phyloP scores from a whole-genome alignment of 2,113 vertebrate genomes.

The Brevimyrus niger region DNA sequence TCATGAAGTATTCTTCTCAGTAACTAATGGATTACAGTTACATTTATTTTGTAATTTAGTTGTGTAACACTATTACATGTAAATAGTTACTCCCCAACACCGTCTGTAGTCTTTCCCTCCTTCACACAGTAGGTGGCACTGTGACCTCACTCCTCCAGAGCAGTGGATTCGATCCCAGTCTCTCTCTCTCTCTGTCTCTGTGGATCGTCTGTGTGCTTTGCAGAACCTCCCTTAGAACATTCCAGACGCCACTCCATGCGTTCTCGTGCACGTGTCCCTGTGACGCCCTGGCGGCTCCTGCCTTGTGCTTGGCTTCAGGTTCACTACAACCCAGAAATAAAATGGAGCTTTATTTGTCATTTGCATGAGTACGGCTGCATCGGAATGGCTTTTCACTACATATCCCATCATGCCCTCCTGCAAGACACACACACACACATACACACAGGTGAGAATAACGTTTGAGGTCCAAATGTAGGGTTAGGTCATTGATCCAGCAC shows the following conservation, averaged over 20 bases:
- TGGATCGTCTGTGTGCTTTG: background rate
- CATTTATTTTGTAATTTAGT: background rate
- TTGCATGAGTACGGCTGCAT: background rate
- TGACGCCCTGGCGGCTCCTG: background rate
- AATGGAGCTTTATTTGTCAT: background rate
- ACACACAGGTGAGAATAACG: background rate
- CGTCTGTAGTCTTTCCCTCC: background rate
- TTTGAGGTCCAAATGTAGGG: background rate
- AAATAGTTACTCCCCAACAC: background rate
- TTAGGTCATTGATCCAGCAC: background rate
- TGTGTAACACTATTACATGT: background rate
- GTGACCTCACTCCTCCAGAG: background rate
- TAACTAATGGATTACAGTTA: background rate
- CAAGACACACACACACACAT: background rate
- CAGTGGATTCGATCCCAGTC: background rate
- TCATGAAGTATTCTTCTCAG: background rate
- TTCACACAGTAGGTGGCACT: background rate
- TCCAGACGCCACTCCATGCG: background rate
- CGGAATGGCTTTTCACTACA: background rate
- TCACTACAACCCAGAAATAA: background rate
- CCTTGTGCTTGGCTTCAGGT: background rate
- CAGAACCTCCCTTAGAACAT: background rate
- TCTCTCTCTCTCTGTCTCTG: background rate
- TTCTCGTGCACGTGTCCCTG: background rate
- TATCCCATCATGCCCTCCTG: background rate